Conservation (phyloP, 2,888 invertebrate genomes). For the Panzeria rudis region DNA sequence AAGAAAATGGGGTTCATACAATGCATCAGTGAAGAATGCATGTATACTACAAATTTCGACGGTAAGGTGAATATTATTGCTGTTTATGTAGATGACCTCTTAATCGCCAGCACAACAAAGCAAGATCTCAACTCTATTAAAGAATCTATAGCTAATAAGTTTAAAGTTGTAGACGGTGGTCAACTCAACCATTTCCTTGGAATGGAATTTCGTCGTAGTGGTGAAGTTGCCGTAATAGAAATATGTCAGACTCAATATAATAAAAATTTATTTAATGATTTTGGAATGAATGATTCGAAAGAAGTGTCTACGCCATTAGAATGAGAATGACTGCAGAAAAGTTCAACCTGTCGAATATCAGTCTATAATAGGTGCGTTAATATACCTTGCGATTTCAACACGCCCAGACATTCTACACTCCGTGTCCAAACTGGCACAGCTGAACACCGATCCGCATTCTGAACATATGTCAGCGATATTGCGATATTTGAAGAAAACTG, state of each 20-base stretch:
- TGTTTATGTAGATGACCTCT: slow-evolving; percentile 70
- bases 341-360: slow-evolving; percentile 23
- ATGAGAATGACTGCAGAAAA: slow-evolving; percentile 12
- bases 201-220: slow-evolving; percentile 15
- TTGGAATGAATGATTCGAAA: neutral
- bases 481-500: slow-evolving; percentile 53
- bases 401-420: slow-evolving; percentile 68
- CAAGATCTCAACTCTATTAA: slow-evolving; percentile 57
- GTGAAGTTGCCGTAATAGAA: neutral
- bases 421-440: slow-evolving; percentile 61
- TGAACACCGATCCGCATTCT: slow-evolving; percentile 60
- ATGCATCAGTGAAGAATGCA: slow-evolving; percentile 66
- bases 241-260: slow-evolving; percentile 34
- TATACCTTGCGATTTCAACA: slow-evolving; percentile 71
- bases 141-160: slow-evolving; percentile 46
- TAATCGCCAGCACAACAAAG: slow-evolving; percentile 59
- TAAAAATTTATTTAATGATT: slow-evolving; percentile 3
- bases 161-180: slow-evolving; percentile 62
- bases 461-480: slow-evolving; percentile 58
- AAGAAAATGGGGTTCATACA: slow-evolving; percentile 57
- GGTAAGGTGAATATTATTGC: slow-evolving; percentile 56
- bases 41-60: slow-evolving; percentile 48
- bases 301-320: slow-evolving; percentile 3
- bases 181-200: slow-evolving; percentile 43
- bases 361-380: slow-evolving; percentile 66